Evolutionary conservation across 2,888 invertebrate genomes (phyloP), one percentile per base, ranked within the genome.

Genomic region (Cosmorhoe ocellata): DNA sequence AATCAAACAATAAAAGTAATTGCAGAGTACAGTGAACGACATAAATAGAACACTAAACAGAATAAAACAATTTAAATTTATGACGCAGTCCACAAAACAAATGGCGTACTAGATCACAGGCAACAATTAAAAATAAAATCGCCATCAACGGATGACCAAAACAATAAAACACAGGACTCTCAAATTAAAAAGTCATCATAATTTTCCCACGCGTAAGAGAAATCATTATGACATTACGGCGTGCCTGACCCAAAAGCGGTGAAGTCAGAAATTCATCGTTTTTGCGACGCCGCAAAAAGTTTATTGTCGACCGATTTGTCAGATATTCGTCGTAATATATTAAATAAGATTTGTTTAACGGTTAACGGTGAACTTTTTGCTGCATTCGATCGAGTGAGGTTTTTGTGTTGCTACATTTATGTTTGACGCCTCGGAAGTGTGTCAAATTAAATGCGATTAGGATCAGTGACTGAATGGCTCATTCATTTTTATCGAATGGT

Each of bases 331-430:
- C 67, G 67, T 71, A 74, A 74, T 70, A 69, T 72, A 76, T 74
- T 70, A 69, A 76, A 72, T 75, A 73, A 74, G 69, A 69, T 70
- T 67, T 76, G 64, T 68, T 69, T 75, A 66, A 63, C 24, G 37
- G 26, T 14, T 65, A 74, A 66, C 74, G 70, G 72, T 66, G 56
- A 14, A 41, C 38, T 72, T 72, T 71, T 72, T 70, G 59, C 49
- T 11, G 47, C 28, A 56, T 61, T 59, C 40, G 57, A 60, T 60
- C 56, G 49, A 41, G 44, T 51, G 55, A 55, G 58, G 22, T 64
- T 68, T 71, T 69, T 71, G n/a, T 56, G 60, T 18, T 18, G 18
- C 45, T 51, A 38, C 51, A 48, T 42, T 60, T 56, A 51, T 47
- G 51, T 59, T 59, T 47, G 58, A 59, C 54, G 54, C 53, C 56